phyloP scores from a whole-genome alignment of 1,140 invertebrate species.

The Linepithema humile region DNA sequence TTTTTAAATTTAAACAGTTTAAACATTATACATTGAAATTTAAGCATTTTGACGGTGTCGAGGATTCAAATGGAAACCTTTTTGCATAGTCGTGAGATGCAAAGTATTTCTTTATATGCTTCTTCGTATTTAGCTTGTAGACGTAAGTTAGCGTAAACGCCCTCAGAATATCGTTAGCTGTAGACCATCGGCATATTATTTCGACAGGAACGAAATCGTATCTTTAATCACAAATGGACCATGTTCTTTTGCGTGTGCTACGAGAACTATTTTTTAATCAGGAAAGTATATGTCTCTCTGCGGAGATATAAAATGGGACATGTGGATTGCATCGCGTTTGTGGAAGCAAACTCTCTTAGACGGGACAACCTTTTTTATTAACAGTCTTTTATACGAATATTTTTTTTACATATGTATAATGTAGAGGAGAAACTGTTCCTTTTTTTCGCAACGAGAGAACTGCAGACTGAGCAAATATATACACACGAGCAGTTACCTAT shows the following conservation, averaged over 20 bases:
- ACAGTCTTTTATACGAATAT: not conserved
- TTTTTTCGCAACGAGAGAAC: not conserved
- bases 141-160: conserved; percentile 1
- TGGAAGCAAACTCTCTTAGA: conserved; percentile 9
- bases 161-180: conserved; percentile 1
- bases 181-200: not conserved
- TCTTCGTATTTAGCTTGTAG: conserved; percentile 24
- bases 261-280: conserved; percentile 12
- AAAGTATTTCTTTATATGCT: not conserved
- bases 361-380: not conserved
- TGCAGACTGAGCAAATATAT: conserved; percentile 35
- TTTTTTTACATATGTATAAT: conserved; percentile 26
- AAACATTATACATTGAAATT: too few species aligned
- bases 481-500: not conserved
- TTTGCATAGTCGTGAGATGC: not conserved
- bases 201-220: not conserved
- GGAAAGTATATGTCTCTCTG: not conserved
- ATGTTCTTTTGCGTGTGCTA: conserved; percentile 17
- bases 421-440: not conserved
- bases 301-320: not conserved
- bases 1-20: not conserved
- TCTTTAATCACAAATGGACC: conserved; percentile 15
- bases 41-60: not conserved
- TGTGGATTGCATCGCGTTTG: conserved; percentile 32
- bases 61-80: not conserved